Evolutionary conservation across 2,113 vertebrate species (phyloP), one percentile per base, ranked within the genome.

Genomic region (Epinephelus fuscoguttatus): DNA sequence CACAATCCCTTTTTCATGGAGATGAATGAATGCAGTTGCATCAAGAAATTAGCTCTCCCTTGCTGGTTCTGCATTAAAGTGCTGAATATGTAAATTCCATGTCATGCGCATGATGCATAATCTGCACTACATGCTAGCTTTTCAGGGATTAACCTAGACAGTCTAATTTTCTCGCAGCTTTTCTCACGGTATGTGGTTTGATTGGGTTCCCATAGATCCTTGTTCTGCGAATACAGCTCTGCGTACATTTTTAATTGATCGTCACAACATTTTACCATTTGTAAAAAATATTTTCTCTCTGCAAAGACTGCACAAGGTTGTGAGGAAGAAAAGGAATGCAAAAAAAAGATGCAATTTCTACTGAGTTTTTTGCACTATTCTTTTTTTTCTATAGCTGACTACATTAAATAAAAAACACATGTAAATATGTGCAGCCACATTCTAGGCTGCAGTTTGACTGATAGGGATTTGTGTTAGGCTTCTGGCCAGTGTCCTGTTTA

Each of bases 51-150:
- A 12, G n/a, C 69, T 68, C 45, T 45, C 47, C 0, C 2, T 67
- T 17, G 0, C 56, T 63, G 59, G 6, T 37, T 61, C 30, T 75
- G 5, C 19, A n/a, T 76, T 25, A 19, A 33, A 56, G 19, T 53
- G 57, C 70, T 67, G 25, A 79, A 69, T 68, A 80, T 81, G 50
- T 63, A 69, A 59, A 88, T 85, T 61, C n/a, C 11, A 14, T 59
- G 47, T 64, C 53, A 63, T 52, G 5, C 0, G 3, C 15, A 12
- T 72, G 45, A 67, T 49, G 64, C 19, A 71, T 53, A 33, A 50
- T 23, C 23, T 30, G 21, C 0, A 3, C 64, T 7, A 75, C 70
- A 55, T 30, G 10, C 2, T 13, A 6, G 27, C 49, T 56, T 80
- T 75, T 53, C 23, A 74, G 61, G 37, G 78, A 85, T 79, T 12